These are phyloP conservation scores for Schizopygopsis malacanthus DNA, from an alignment of 2,797 vertebrate species.

Conservation along the genomic window DNA sequence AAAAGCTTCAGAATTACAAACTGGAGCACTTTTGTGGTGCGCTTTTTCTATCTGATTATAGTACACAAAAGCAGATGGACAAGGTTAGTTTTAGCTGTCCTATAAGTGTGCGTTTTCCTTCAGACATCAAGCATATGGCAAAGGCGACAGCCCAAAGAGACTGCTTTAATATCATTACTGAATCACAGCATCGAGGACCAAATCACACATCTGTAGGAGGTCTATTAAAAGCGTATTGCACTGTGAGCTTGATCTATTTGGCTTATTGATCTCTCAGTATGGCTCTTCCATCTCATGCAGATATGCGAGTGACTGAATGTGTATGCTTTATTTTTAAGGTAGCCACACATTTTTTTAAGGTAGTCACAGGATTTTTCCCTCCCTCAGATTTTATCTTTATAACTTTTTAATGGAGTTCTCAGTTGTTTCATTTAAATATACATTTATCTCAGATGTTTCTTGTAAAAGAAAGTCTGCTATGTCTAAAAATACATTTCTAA, in stretches of 20 bases:
- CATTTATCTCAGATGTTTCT: neutral
- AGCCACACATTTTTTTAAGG: neutral
- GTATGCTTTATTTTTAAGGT: constrained; percentile 9
- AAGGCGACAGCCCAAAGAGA: constrained; percentile 2
- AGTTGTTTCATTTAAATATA: neutral
- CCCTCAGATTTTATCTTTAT: neutral
- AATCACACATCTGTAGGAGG: constrained; percentile 48
- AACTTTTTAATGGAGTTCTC: neutral
- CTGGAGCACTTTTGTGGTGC: constrained; percentile 26
- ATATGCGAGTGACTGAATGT: constrained; percentile 32
- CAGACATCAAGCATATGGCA: constrained; percentile 27
- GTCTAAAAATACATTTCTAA: neutral
- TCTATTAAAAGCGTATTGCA: constrained; percentile 49
- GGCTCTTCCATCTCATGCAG: constrained; percentile 54
- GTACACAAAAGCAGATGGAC: constrained; percentile 26
- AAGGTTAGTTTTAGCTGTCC: constrained; percentile 43
- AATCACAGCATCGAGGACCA: constrained; percentile 10
- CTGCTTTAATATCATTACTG: constrained; percentile 46
- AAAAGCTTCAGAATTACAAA: constrained; percentile 59
- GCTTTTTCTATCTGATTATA: constrained; percentile 26
- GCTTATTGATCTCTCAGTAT: constrained; percentile 64
- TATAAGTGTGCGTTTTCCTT: constrained; percentile 37
- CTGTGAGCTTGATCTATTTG: constrained; percentile 58
- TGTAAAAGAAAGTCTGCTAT: neutral
- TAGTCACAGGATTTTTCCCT: neutral